Conservation (phyloP, 2,888 invertebrate genomes). For the Zelleria hepariella region DNA sequence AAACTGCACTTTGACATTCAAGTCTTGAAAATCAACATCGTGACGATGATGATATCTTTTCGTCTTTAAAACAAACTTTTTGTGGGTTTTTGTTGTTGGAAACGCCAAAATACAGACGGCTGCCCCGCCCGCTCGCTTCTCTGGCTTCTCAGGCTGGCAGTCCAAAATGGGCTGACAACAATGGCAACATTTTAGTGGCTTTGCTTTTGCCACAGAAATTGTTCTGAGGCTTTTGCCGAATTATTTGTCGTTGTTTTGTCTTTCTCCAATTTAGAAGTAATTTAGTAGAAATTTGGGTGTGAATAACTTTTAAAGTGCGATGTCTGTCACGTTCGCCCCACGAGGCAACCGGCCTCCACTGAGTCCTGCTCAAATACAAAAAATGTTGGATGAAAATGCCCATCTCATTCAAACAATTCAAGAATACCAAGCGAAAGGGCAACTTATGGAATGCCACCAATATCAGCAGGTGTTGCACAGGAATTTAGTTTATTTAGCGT, state of each 20-base stretch:
- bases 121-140: no score
- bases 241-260: neutral
- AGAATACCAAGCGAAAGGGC: constrained; percentile 96
- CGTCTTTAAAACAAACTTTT: no score
- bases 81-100: no score
- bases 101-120: no score
- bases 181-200: no score
- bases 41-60: no score
- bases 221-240: no score
- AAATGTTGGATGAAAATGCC: constrained; percentile 98
- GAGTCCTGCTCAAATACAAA: constrained; percentile 89
- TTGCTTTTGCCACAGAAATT: no score
- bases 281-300: neutral
- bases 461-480: constrained; percentile 95
- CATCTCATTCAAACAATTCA: constrained; percentile 97
- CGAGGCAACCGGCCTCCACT: constrained; percentile 81
- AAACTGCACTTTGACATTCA: no score
- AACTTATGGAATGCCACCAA: constrained; percentile 92
- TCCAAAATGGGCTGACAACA: no score
- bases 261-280: neutral
- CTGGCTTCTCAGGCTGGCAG: no score
- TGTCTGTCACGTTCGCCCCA: constrained; percentile 83
- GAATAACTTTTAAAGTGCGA: constrained; percentile 25
- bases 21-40: no score
- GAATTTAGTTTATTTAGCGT: constrained; percentile 95